Base-by-base conservation (phyloP, 92 coral and sea anemone species). In the Desmophyllum pertusum region DNA sequence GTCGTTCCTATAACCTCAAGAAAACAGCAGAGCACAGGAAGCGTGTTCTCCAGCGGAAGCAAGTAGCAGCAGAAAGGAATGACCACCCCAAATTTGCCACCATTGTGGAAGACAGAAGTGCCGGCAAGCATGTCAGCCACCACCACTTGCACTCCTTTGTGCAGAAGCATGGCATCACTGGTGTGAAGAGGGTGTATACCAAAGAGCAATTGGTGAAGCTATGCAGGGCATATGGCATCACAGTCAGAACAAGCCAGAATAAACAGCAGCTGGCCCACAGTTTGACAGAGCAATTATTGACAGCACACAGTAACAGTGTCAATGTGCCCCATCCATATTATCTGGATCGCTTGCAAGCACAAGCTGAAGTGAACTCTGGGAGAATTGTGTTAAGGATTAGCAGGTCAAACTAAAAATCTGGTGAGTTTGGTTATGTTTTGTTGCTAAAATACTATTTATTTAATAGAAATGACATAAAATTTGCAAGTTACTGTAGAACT, bases 11-110 rank as follows among this genome's bases (percentile, higher is more conserved):
- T 71, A 62, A 84, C n/a, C 53, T 84, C 15, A 88, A 79, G 73
- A 88, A 72, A 57, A 76, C 85, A 18, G 88, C 92, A 41, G 85
- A 85, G 14, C 92, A 88, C 76, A 59, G 92, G 74, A 85, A 88
- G 65, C 75, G 67, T 55, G 82, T 88, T 9, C 83, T 88, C 35
- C 85, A 84, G 53, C 55, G 86, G 0, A 75, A 86, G 64, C 83
- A 77, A 31, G 61, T 77, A 8, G 69, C 77, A 10, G 77, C 53
- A 30, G 68, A 84, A 65, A 31, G 61, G 17, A 76, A 64, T 19
- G 83, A 75, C 35, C 57, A 66, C 23, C 55, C 73, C 4, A 35
- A 43, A 14, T 84, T 84, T 65, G n/a, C n/a, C 36, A 67, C 67
- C 9, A 84, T 84, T 3, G 33, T 48, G n/a, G 78, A 50, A 14